Base-by-base conservation (phyloP, 2,113 vertebrate genomes). In the Pseudonaja textilis region DNA sequence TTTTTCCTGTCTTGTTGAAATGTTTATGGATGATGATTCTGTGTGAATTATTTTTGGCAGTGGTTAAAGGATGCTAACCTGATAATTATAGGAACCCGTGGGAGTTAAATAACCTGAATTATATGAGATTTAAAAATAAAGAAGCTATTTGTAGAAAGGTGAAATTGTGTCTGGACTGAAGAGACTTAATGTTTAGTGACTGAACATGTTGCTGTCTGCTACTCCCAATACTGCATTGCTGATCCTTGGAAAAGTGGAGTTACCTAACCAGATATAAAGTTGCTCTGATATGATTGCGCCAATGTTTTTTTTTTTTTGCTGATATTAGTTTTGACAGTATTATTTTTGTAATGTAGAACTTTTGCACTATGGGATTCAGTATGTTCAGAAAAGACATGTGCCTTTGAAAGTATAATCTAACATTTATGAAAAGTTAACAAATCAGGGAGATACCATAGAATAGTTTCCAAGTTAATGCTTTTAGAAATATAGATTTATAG, bases 11-110 rank as follows among this genome's bases (percentile, higher is more conserved):
- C 64, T 56, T 74, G 20, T 25, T 29, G 22, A 64, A 12, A 56
- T 56, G 23, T 57, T 50, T 85, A 14, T 89, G 50, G 61, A 39
- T 89, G 47, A 81, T 22, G 47, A 16, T 42, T 88, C 86, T 42
- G 16, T 74, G 18, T 34, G 57, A 29, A 59, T 59, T 93, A 90
- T 93, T 93, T 93, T 93, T 87, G 88, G 64, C 89, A 64, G 56
- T 87, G 92, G 89, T 85, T 93, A 85, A 64, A 89, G 81, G 81
- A 87, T 20, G 56, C 23, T 54, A 64, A 54, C 39, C n/a, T 18
- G 45, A 64, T 87, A 87, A 93, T 93, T 90, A 87, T 25, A 87
- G 56, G 9, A 11, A 93, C n/a, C 55, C 5, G 29, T 57, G 87
- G 52, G 45, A 90, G 34, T 26, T 61, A 87, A 90, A 64, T 64